Evolutionary conservation across 2,888 invertebrate species (phyloP).

Genomic region (Barypeithes pellucidus): DNA sequence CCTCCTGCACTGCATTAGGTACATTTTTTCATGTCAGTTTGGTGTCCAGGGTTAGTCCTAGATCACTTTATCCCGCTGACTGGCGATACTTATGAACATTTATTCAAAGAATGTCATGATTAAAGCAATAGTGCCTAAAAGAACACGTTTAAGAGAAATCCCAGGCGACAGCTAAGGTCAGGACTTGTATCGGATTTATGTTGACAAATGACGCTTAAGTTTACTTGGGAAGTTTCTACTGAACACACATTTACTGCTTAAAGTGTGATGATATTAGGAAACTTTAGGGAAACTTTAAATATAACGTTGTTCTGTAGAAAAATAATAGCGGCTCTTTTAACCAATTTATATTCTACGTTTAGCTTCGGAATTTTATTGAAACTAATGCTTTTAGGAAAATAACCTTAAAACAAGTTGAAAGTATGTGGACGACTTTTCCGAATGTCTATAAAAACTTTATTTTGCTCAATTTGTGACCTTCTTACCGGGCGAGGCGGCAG

Average conservation of each 20-base stretch:
- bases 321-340: conserved; percentile 58
- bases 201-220: conserved; percentile 67
- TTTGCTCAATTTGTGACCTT: conserved; percentile 7
- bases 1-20: no score
- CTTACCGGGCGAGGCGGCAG: not conserved
- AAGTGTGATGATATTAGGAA: conserved; percentile 64
- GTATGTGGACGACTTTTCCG: conserved; percentile 33
- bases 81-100: no score
- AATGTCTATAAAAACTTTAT: conserved; percentile 39
- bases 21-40: no score
- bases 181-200: conserved; percentile 68
- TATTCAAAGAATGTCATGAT: no score
- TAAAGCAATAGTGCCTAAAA: conserved; percentile 24
- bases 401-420: conserved; percentile 33
- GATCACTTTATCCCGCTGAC: no score
- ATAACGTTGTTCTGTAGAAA: conserved; percentile 59
- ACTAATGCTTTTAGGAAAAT: conserved; percentile 46
- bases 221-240: conserved; percentile 62
- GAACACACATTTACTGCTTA: conserved; percentile 60
- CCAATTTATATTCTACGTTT: conserved; percentile 56
- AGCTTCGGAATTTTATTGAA: conserved; percentile 52
- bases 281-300: conserved; percentile 60
- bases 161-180: conserved; percentile 45
- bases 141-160: conserved; percentile 12
- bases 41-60: no score